Evolutionary conservation across 2,888 invertebrate genomes (phyloP), one percentile per base, ranked within the genome.

Genomic region (Lucinisca nassula): DNA sequence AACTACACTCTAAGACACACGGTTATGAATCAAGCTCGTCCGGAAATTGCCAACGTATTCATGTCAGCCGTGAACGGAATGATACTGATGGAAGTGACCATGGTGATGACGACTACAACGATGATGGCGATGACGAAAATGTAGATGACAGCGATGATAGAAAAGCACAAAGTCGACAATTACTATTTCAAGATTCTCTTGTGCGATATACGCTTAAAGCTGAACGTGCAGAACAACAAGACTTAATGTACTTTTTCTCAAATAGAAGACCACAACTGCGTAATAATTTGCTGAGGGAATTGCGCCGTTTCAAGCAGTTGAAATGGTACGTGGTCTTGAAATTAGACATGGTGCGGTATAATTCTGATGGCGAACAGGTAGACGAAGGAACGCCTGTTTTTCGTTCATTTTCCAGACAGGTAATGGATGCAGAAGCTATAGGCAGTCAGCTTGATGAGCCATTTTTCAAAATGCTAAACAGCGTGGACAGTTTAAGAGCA

Each of bases 391-490:
- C 61, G n/a, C 61, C 61, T 12, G 10, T n/a, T 30, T 61, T 61
- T n/a, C 24, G 61, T 27, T 61, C 61, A n/a, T n/a, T 61, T n/a
- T 8, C 61, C 21, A 30, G 24, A 10, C 61, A n/a, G 24, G 61
- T 61, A 30, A 8, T 61, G 12, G 24, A 61, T 10, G 8, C 8
- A 12, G 61, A 10, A n/a, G 61, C 21, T 27, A 61, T 61, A 12
- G 61, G n/a, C 61, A 30, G 30, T 10, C 61, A 61, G 61, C 8
- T 61, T n/a, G 61, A 61, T 30, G 61, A n/a, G 24, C 12, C 61
- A 61, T 61, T 27, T 61, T 61, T 61, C 61, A 61, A 61, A 61
- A 61, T 61, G 61, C 8, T n/a, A 8, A 61, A 61, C 61, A 30
- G 61, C 61, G 12, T 61, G 24, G 61, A 61, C 30, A 61, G 61